Base-by-base conservation (phyloP, 2,113 vertebrate species). In the Phaetusa simplex region DNA sequence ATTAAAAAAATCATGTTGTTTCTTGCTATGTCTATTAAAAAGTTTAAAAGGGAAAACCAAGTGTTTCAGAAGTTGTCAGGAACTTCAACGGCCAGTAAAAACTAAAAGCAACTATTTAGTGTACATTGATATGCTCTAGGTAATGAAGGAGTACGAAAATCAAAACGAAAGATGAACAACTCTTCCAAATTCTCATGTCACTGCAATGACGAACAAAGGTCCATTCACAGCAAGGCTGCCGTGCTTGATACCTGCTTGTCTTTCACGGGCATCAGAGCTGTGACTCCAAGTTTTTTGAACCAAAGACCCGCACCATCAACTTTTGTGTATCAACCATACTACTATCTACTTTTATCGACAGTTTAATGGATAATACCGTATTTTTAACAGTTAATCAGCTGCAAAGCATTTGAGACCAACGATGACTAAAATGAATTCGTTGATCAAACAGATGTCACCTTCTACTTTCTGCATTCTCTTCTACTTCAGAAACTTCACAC, bases 121-220 rank as follows among this genome's bases (percentile, higher is more conserved):
- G 3, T 42, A 88, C n/a, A 40, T 11, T 91, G 73, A 90, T 84
- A 93, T 11, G 45, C 50, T 84, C 73, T 71, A 81, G 55, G 86
- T 67, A 89, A 36, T 12, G 26, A 80, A 66, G 16, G 14, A 84
- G 13, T 69, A 91, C 8, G 20, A 91, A 94, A 82, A 94, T 72
- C 66, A 72, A 80, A 62, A 94, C 36, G n/a, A 87, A 95, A 87
- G 61, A 93, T 62, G 76, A 95, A 77, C 21, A 4, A 72, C 72
- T 82, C 66, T 93, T 90, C 89, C 49, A 76, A 82, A 90, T 49
- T 76, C 70, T 90, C 91, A 86, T 85, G n/a, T 69, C 53, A 76
- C 52, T 79, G 14, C 45, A 59, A 64, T 74, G 78, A 77, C 16
- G 58, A 95, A 77, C 45, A 95, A 91, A 87, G 27, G 52, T 40